Evolutionary conservation across 2,113 vertebrate genomes (phyloP), one percentile per base, ranked within the genome.

Genomic region (Siphamia tubifer): DNA sequence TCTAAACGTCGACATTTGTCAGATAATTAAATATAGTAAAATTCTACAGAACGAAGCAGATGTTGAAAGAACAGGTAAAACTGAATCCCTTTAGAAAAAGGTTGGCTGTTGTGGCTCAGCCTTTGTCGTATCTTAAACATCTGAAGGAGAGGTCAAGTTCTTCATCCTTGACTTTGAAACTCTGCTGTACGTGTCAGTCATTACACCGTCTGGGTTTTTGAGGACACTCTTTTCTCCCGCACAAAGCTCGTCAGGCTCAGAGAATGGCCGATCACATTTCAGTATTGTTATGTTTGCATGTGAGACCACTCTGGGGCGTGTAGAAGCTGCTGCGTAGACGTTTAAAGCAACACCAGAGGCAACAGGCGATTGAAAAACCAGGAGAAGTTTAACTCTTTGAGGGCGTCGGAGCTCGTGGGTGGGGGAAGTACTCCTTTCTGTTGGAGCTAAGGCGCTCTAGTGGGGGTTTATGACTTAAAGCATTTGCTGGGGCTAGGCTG

Each of bases 211-310:
- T 54, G 49, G 58, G 39, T 77, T 56, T 72, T 48, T 35, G 54
- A 74, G 73, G 53, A 78, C 53, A 56, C 53, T 68, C 82, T 67
- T 78, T 83, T 87, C 65, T 79, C 51, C 28, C 23, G 36, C 38
- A 31, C 71, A 81, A 83, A 83, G 76, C 77, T 54, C 49, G 44
- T 73, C 72, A 27, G 72, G 52, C 52, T 52, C 4, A n/a, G 42
- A 72, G 63, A 75, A 79, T 31, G 64, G 58, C 74, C 38, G 75
- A 85, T 90, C 85, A 61, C 56, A 54, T 92, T 92, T 86, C 89
- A 74, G 54, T 40, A 88, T 85, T 90, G 79, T 87, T 76, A 61
- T 67, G 54, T 61, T 83, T 73, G 72, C 79, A 65, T 75, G 78
- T 75, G 57, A 73, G 79, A 71, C 67, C 5, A 15, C 44, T 28